Percentiles rank a stretch among this genome's conserved stretches.
Evolutionary conservation across 2,888 invertebrate genomes (phyloP).

Genomic region (Ormia ochracea): DNA sequence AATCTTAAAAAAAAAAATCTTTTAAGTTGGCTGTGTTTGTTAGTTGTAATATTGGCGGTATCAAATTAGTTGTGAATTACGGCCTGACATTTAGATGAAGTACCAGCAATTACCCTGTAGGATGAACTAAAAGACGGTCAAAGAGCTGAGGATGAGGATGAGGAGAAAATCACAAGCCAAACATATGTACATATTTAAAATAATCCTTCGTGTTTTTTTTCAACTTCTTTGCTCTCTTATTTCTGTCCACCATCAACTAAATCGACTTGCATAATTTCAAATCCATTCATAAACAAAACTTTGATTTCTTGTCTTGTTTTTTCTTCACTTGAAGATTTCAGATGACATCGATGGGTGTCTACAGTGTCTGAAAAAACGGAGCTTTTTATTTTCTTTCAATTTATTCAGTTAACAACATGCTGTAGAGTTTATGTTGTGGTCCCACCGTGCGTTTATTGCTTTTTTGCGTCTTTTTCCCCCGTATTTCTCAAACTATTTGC

Average conservation of each 20-base stretch:
- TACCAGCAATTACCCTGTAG: slow-evolving; percentile 67
- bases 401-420: background rate
- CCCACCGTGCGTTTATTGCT: slow-evolving; percentile 43
- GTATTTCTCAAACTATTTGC: slow-evolving; percentile 48
- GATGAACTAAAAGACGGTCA: slow-evolving; percentile 23
- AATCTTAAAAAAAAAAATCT: slow-evolving; percentile 27
- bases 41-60: slow-evolving; percentile 49
- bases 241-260: slow-evolving; percentile 41
- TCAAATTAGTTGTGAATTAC: slow-evolving; percentile 70
- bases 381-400: background rate
- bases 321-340: slow-evolving; percentile 20
- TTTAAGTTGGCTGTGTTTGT: slow-evolving; percentile 38
- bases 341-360: background rate
- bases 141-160: slow-evolving; percentile 22
- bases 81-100: slow-evolving; percentile 76
- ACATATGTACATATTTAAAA: slow-evolving; percentile 17
- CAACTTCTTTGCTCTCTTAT: background rate
- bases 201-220: background rate
- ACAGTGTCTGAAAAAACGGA: slow-evolving; percentile 9
- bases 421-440: background rate
- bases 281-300: slow-evolving; percentile 75
- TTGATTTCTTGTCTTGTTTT: slow-evolving; percentile 66
- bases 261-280: slow-evolving; percentile 63
- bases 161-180: slow-evolving; percentile 36
- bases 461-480: background rate